These are phyloP conservation scores for Mus pahari DNA, from an alignment of 2,113 vertebrate species.

Conservation along the genomic window DNA sequence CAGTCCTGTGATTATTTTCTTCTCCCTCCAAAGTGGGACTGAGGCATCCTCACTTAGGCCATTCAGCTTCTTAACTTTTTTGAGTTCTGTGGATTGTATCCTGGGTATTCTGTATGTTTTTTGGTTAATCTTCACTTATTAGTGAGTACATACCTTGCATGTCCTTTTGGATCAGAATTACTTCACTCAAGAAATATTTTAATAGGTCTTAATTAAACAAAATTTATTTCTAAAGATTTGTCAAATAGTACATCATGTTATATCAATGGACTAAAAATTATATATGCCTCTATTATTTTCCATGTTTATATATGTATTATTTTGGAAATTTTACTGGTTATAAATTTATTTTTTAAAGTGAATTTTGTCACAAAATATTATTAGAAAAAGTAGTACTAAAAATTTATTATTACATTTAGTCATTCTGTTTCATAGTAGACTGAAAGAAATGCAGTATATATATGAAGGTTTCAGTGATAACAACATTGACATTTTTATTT, in stretches of 20 bases:
- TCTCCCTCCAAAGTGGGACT: no score
- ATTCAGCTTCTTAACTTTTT: no score
- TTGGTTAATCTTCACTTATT: no score
- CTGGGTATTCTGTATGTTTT: no score
- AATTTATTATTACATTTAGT: not conserved
- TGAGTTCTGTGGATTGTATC: no score
- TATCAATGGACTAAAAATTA: not conserved
- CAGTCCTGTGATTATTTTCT: no score
- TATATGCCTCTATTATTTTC: not conserved
- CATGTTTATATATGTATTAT: not conserved
- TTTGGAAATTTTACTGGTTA: not conserved
- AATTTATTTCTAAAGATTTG: not conserved
- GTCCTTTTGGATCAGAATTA: no score
- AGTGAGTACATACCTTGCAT: no score
- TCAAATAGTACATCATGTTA: not conserved
- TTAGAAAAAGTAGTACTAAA: not conserved
- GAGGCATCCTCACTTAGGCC: no score
- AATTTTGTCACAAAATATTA: not conserved
- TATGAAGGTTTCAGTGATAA: not conserved
- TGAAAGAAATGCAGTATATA: not conserved
- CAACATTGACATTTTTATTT: not conserved
- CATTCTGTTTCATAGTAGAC: not conserved
- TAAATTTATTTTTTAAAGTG: not conserved
- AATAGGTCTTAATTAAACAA: not conserved
- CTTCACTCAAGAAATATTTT: no score